Evolutionary conservation across 2,797 vertebrate species (phyloP).

Genomic region (Sebastiscus albofasciatus): DNA sequence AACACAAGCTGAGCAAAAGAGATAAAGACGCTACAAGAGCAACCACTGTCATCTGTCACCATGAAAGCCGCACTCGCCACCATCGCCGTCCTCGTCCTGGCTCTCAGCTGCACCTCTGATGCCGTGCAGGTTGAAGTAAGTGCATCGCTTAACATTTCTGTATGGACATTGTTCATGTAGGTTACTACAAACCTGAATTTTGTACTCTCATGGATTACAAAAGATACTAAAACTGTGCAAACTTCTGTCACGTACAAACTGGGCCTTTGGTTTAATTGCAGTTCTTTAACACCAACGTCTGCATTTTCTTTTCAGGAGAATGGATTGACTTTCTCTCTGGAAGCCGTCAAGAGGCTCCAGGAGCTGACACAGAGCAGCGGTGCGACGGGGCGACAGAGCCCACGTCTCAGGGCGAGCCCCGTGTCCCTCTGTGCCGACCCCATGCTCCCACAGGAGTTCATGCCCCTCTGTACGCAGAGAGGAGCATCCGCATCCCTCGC

Average conservation of each 20-base stretch:
- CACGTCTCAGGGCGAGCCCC: constrained; percentile 59
- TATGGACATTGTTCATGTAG: background rate
- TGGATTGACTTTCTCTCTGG: constrained; percentile 78
- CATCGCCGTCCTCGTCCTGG: constrained; percentile 63
- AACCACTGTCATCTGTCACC: constrained; percentile 30
- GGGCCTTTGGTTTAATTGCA: background rate
- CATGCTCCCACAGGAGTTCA: constrained; percentile 81
- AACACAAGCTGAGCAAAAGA: constrained; percentile 46
- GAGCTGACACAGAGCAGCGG: constrained; percentile 55
- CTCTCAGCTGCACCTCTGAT: constrained; percentile 68
- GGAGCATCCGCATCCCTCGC: constrained; percentile 68
- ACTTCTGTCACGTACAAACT: no score
- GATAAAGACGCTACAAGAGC: background rate
- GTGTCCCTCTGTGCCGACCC: constrained; percentile 75
- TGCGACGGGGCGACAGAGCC: constrained; percentile 45
- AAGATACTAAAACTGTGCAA: background rate
- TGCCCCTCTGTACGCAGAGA: constrained; percentile 75
- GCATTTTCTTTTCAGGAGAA: constrained; percentile 73
- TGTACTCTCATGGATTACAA: background rate
- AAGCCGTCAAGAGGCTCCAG: constrained; percentile 80
- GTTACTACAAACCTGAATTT: background rate
- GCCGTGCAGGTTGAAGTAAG: constrained; percentile 82
- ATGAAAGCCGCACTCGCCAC: constrained; percentile 77
- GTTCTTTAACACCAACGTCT: background rate
- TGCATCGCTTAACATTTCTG: constrained; percentile 1